phyloP scores from a whole-genome alignment of 2,797 vertebrate species.

The Trachurus trachurus region DNA sequence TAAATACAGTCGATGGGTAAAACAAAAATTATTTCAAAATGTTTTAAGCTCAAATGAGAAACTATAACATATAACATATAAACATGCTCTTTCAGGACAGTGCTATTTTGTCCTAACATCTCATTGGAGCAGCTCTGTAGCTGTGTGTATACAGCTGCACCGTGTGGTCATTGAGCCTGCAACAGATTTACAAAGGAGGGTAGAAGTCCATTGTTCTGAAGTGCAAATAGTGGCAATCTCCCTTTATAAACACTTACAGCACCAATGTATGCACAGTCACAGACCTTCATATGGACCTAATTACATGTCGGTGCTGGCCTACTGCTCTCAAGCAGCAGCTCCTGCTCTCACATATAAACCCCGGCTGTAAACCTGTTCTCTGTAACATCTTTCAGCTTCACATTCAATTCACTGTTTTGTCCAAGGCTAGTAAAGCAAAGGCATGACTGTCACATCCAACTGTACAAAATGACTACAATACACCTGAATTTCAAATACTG shows the following conservation, averaged over 20 bases:
- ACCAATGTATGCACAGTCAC: slow-evolving; percentile 58
- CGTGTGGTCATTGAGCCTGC: slow-evolving; percentile 15
- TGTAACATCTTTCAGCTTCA: background rate
- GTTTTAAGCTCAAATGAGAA: too few species aligned
- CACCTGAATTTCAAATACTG: too few species aligned
- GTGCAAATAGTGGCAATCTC: slow-evolving; percentile 70
- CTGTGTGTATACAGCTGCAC: slow-evolving; percentile 66
- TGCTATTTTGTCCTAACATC: background rate
- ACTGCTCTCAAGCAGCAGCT: slow-evolving; percentile 16
- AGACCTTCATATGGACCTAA: slow-evolving; percentile 33
- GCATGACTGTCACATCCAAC: too few species aligned
- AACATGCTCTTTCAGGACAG: too few species aligned
- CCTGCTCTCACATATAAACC: background rate
- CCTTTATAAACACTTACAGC: slow-evolving; percentile 27
- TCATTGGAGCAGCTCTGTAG: background rate
- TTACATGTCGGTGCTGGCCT: slow-evolving; percentile 17
- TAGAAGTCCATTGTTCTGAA: slow-evolving; percentile 51
- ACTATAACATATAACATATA: too few species aligned
- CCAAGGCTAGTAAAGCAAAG: too few species aligned
- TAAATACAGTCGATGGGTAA: too few species aligned
- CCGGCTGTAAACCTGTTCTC: too few species aligned
- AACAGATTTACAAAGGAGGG: slow-evolving; percentile 55
- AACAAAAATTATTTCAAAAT: too few species aligned
- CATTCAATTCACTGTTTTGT: background rate
- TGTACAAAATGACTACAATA: too few species aligned